These are phyloP conservation scores for Aplocera efformata DNA, from an alignment of 2,888 invertebrate species.

Conservation along the genomic window DNA sequence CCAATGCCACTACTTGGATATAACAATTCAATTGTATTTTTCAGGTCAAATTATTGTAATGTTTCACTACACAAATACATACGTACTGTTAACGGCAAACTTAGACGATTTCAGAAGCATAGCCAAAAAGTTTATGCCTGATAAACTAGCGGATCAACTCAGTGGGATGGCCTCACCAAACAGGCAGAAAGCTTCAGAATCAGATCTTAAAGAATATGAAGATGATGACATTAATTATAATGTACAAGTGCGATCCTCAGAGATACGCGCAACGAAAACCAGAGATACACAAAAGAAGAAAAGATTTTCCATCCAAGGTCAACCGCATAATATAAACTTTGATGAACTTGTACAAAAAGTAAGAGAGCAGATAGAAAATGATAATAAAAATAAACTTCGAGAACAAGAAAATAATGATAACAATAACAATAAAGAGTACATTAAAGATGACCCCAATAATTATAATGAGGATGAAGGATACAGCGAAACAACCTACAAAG, in stretches of 20 bases:
- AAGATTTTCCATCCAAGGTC: constrained; percentile 16
- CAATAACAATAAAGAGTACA: not conserved
- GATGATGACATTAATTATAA: not conserved
- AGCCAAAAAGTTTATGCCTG: constrained; percentile 42
- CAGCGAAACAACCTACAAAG: too few relatives aligned
- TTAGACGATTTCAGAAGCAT: constrained; percentile 44
- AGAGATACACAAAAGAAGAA: constrained; percentile 3
- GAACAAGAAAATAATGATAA: not conserved
- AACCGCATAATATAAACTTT: constrained; percentile 27
- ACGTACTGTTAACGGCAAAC: constrained; percentile 44
- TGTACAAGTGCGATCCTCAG: not conserved
- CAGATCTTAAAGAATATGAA: constrained; percentile 3
- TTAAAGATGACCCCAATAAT: not conserved
- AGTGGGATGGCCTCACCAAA: constrained; percentile 31
- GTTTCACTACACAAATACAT: constrained; percentile 6
- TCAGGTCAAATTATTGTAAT: constrained; percentile 15
- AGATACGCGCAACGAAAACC: not conserved
- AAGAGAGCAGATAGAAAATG: constrained; percentile 34
- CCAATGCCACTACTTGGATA: not conserved
- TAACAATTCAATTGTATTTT: constrained; percentile 2
- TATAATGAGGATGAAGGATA: too few relatives aligned
- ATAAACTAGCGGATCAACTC: constrained; percentile 36
- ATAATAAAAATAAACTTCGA: constrained; percentile 14
- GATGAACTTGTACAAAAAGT: constrained; percentile 43
- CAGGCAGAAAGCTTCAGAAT: too few relatives aligned